phyloP scores from a whole-genome alignment of 2,888 invertebrate species.

The Psylliodes chrysocephalus region DNA sequence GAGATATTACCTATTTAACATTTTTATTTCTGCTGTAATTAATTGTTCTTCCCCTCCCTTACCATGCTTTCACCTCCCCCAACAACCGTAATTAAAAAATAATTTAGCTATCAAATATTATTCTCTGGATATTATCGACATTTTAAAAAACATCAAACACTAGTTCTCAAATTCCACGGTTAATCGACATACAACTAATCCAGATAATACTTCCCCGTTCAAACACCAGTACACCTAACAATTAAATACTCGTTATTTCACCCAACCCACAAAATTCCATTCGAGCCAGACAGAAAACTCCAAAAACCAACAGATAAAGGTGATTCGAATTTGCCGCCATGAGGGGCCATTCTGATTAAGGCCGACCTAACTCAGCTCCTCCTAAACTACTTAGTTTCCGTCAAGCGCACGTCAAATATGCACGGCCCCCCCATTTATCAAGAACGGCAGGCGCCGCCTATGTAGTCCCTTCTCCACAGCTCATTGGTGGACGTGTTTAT shows the following conservation, averaged over 20 bases:
- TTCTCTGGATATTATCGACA: conserved; percentile 10
- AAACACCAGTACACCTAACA: conserved; percentile 22
- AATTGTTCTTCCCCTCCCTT: not conserved
- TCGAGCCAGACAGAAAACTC: conserved; percentile 16
- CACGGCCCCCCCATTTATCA: conserved; percentile 65
- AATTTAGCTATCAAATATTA: not conserved
- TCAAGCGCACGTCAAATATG: conserved; percentile 63
- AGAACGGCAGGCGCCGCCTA: conserved; percentile 62
- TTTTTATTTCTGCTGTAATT: too few relatives aligned
- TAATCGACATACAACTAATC: conserved; percentile 13
- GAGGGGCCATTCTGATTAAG: conserved; percentile 64
- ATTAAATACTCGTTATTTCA: conserved; percentile 31
- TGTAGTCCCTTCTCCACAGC: conserved; percentile 53
- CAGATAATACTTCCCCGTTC: conserved; percentile 18
- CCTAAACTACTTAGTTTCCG: conserved; percentile 65
- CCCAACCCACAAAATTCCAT: conserved; percentile 29
- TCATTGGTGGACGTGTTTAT: conserved; percentile 62
- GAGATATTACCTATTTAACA: too few relatives aligned
- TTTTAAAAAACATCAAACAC: conserved; percentile 17
- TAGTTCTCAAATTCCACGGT: conserved; percentile 5
- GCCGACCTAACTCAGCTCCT: conserved; percentile 63
- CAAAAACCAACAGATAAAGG: conserved; percentile 13
- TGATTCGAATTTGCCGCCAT: conserved; percentile 61
- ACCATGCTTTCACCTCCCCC: not conserved
- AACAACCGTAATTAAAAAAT: not conserved